Conservation (phyloP, 2,888 invertebrate genomes). For the Agrochola litura region DNA sequence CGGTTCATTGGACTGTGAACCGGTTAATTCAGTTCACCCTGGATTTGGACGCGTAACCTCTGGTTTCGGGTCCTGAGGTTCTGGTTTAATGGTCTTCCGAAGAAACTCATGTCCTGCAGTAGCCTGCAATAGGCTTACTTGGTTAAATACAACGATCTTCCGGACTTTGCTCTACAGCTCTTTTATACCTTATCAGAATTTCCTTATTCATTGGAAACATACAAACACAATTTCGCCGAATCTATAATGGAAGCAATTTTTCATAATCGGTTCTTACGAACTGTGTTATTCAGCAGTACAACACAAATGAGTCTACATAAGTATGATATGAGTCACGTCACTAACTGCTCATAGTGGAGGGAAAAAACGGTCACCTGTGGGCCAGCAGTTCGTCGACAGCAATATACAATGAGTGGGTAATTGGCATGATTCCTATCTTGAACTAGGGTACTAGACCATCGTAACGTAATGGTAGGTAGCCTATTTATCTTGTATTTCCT, state of each 20-base stretch:
- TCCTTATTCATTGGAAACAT: background rate
- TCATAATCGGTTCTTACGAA: constrained; percentile 4
- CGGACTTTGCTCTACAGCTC: background rate
- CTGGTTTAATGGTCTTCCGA: background rate
- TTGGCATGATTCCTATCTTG: constrained; percentile 25
- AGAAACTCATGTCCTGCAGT: background rate
- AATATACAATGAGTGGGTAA: constrained; percentile 43
- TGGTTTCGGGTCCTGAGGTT: background rate
- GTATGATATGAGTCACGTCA: constrained; percentile 17
- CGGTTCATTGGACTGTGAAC: too few relatives aligned
- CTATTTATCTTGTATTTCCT: too few relatives aligned
- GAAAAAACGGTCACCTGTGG: background rate
- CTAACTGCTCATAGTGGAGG: background rate
- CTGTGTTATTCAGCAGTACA: background rate
- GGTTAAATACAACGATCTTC: background rate
- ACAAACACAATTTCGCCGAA: background rate
- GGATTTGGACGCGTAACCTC: background rate
- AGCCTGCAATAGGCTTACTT: background rate
- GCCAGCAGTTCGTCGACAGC: constrained; percentile 13
- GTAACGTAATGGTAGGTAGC: constrained; percentile 6
- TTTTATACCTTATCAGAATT: background rate
- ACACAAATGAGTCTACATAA: background rate
- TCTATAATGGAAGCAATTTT: background rate
- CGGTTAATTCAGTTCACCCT: too few relatives aligned
- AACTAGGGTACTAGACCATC: background rate